Evolutionary conservation across 2,888 invertebrate species (phyloP).

Genomic region (Pseudoips prasinana): DNA sequence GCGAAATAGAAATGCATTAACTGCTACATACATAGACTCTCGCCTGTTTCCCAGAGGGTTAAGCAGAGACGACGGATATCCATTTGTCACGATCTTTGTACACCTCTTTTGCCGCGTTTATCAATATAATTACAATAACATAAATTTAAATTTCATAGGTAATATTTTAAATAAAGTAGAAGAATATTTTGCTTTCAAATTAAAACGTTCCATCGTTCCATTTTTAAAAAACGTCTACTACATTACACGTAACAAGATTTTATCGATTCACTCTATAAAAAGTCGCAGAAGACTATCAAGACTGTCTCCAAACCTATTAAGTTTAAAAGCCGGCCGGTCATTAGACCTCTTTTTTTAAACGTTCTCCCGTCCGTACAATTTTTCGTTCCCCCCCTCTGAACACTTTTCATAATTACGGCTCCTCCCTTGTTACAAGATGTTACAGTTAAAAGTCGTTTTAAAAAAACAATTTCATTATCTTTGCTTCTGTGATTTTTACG

Average conservation of each 20-base stretch:
- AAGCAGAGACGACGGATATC: too few relatives aligned
- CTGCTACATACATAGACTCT: too few relatives aligned
- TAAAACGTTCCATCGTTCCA: neutral
- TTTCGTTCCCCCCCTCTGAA: slow-evolving; percentile 62
- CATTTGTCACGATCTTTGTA: too few relatives aligned
- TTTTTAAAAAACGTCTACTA: slow-evolving; percentile 8
- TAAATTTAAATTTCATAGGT: too few relatives aligned
- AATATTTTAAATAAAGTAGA: too few relatives aligned
- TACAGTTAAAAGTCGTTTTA: slow-evolving; percentile 47
- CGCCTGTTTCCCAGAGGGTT: too few relatives aligned
- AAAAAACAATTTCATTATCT: slow-evolving; percentile 58
- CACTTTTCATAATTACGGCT: slow-evolving; percentile 80
- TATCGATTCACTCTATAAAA: slow-evolving; percentile 23
- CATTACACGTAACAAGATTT: slow-evolving; percentile 22
- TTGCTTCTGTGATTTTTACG: slow-evolving; percentile 31
- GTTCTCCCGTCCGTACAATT: slow-evolving; percentile 59
- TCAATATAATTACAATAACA: too few relatives aligned
- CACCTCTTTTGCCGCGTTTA: too few relatives aligned
- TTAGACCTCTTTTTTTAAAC: slow-evolving; percentile 75
- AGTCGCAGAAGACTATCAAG: slow-evolving; percentile 36
- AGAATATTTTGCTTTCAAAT: too few relatives aligned
- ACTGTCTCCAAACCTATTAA: slow-evolving; percentile 76
- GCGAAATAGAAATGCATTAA: too few relatives aligned
- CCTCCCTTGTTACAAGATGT: slow-evolving; percentile 72
- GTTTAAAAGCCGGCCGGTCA: slow-evolving; percentile 73